Base-by-base conservation (phyloP, 2,113 vertebrate species). In the Tragelaphus strepsiceros region DNA sequence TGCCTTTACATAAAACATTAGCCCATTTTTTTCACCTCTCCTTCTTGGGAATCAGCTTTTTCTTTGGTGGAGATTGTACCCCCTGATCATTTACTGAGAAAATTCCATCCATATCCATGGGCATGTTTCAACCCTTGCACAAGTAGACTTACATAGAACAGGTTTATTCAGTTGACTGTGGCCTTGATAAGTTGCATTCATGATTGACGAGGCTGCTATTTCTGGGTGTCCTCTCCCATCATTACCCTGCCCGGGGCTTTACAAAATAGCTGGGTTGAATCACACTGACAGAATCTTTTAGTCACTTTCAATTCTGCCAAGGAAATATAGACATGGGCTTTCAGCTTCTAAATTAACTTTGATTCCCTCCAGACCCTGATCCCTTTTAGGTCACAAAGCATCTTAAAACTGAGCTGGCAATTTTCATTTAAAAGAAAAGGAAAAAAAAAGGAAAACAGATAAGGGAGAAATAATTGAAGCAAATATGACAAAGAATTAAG, bases 251-350 rank as follows among this genome's bases (percentile, higher is more conserved):
- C 92, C 2, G 4, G 78, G 83, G 88, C 94, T 97, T 97, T 91
- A 94, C 61, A 80, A 86, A 97, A 96, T 86, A 97, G 90, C 77
- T 59, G 58, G 81, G 94, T 32, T 96, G 96, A 93, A 83, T 94
- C 96, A 78, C 94, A 93, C 85, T 93, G 96, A 93, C 96, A 97
- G 97, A 86, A 94, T 74, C 96, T 97, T 96, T 94, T 90, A 97
- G 98, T 95, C 90, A 96, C 94, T 96, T 96, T 95, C 71, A 92
- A 80, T 96, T 95, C 92, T 96, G 71, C 90, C 96, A 96, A 96
- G 92, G 83, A 91, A 97, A 96, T 77, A 74, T 3, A 93, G 95
- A 87, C 94, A 84, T 28, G 83, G 62, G 35, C 62, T 87, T 96
- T 96, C 62, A 90, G 54, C 77, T 97, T 97, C 88, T 92, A 96